Evolutionary conservation across 2,113 vertebrate genomes (phyloP).

Genomic region (Macaca nemestrina): DNA sequence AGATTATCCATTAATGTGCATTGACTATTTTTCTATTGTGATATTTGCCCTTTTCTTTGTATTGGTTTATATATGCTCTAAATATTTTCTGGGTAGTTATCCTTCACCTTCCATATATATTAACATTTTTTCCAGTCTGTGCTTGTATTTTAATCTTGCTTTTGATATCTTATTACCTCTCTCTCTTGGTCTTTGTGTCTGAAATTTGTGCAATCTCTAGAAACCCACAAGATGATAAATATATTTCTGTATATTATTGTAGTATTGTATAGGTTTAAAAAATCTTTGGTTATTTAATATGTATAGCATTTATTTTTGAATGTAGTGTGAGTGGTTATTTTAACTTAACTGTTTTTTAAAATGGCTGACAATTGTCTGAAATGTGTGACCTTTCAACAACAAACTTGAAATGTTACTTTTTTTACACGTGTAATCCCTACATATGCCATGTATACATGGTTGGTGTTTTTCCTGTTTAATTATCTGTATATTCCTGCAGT

Average conservation of each 20-base stretch:
- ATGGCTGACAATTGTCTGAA: not conserved
- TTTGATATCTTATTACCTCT: not conserved
- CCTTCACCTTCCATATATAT: not conserved
- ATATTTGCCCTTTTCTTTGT: not conserved
- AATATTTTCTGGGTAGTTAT: not conserved
- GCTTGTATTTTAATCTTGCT: not conserved
- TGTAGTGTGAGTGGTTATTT: not conserved
- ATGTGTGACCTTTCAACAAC: not conserved
- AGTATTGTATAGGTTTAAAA: not conserved
- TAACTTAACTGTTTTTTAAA: conserved; percentile 40
- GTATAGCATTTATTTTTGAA: not conserved
- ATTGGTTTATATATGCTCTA: not conserved
- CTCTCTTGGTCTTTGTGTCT: not conserved
- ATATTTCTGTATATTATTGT: not conserved
- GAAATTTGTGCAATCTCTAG: conserved; percentile 23
- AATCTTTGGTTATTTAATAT: not conserved
- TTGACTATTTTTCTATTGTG: not conserved
- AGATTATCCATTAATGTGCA: not conserved
- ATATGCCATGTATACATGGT: not conserved
- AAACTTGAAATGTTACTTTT: conserved; percentile 1
- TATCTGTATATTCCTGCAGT: not conserved
- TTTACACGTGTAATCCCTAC: not conserved
- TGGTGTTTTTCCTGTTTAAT: not conserved
- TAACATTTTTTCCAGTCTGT: not conserved
- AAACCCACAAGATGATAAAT: not conserved